These are phyloP conservation scores for Oryzias woworae DNA, from an alignment of 2,113 vertebrate species.

Conservation along the genomic window DNA sequence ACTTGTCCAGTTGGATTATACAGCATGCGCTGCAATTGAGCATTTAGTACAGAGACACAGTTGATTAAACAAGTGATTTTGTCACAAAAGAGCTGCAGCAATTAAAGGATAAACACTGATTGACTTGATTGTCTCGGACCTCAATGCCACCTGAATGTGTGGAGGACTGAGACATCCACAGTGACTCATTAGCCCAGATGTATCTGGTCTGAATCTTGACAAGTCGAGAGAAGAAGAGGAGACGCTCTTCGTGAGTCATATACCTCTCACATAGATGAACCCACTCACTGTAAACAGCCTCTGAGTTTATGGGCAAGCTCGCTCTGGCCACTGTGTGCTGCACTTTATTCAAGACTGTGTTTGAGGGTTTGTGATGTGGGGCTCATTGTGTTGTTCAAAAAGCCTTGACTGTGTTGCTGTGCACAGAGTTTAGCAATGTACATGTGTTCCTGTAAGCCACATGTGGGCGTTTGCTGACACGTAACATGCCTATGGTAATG, in stretches of 20 bases:
- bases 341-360: constrained; percentile 30
- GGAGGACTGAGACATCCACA: constrained; percentile 4
- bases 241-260: constrained; percentile 65
- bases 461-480: constrained; percentile 17
- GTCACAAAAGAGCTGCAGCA: constrained; percentile 24
- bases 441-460: constrained; percentile 7
- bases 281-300: constrained; percentile 55
- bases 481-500: constrained; percentile 23
- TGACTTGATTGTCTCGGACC: constrained; percentile 42
- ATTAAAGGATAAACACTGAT: constrained; percentile 54
- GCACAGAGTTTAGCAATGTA: constrained; percentile 7
- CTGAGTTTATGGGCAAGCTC: constrained; percentile 52
- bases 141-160: constrained; percentile 7
- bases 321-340: constrained; percentile 35
- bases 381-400: constrained; percentile 1
- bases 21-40: constrained; percentile 6
- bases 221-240: constrained; percentile 43
- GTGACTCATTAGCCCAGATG: constrained; percentile 24
- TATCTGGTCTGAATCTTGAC: constrained; percentile 60
- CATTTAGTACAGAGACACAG: constrained; percentile 29
- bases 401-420: constrained; percentile 15
- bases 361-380: background rate
- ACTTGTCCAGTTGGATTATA: constrained; percentile 38
- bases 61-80: constrained; percentile 51
- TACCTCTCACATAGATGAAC: constrained; percentile 54